Percentiles rank a stretch among this genome's conserved stretches.
phyloP scores from a whole-genome alignment of 1,140 invertebrate genomes.

The Physella acuta region DNA sequence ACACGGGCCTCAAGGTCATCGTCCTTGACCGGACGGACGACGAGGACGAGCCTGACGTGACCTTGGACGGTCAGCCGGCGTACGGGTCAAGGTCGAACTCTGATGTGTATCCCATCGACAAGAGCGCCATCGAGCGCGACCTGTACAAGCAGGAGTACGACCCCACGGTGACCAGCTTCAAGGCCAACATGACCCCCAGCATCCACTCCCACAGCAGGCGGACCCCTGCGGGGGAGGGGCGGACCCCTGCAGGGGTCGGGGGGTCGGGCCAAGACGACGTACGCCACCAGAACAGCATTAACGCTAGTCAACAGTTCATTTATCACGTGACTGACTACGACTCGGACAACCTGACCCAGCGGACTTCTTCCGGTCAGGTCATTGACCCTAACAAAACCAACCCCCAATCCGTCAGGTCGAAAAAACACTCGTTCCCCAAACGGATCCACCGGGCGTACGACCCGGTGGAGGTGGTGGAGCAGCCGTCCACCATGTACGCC shows the following conservation, averaged over 20 bases:
- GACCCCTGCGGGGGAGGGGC: neutral
- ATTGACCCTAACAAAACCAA: neutral
- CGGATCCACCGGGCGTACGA: neutral
- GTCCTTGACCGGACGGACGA: slow-evolving; percentile 15
- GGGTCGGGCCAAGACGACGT: neutral
- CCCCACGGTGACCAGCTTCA: neutral
- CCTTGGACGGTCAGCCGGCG: neutral
- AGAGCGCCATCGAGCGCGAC: slow-evolving; percentile 8
- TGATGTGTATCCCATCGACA: slow-evolving; percentile 19
- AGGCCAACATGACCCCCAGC: neutral
- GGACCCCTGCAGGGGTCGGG: neutral
- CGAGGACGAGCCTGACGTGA: neutral
- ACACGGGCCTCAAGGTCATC: slow-evolving; percentile 2
- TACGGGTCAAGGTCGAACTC: neutral
- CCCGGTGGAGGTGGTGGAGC: neutral
- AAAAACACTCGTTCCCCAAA: neutral
- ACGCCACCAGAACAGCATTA: neutral
- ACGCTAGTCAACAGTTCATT: neutral
- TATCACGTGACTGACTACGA: slow-evolving; percentile 5
- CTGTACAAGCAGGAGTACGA: slow-evolving; percentile 13
- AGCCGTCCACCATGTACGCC: neutral
- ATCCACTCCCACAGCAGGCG: neutral
- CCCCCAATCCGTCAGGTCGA: neutral
- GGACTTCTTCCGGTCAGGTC: neutral
- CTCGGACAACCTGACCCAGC: neutral